Percentiles rank a stretch among this genome's conserved stretches.
phyloP scores from a whole-genome alignment of 2,113 vertebrate genomes.

The Saguinus imperator region DNA sequence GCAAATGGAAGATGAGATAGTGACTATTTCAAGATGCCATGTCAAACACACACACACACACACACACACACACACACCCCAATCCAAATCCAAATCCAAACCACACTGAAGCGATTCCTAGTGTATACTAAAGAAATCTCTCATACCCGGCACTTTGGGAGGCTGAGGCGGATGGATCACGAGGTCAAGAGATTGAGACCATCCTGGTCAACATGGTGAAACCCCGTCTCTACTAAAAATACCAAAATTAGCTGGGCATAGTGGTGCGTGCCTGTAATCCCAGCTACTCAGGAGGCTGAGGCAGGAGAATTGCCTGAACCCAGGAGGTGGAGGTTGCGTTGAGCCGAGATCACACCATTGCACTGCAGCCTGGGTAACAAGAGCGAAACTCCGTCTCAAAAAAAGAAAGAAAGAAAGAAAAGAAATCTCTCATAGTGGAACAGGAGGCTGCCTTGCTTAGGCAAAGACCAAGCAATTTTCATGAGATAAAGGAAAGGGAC shows the following conservation, averaged over 20 bases:
- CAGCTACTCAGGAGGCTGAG: too few species aligned
- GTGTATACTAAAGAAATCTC: background rate
- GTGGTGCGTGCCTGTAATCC: too few species aligned
- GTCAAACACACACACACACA: background rate
- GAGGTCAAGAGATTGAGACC: too few species aligned
- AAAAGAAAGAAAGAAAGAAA: background rate
- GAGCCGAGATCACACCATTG: too few species aligned
- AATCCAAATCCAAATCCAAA: background rate
- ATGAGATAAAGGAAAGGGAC: background rate
- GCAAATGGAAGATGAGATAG: slow-evolving; percentile 36
- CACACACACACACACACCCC: background rate
- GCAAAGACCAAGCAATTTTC: background rate
- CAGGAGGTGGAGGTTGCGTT: too few species aligned
- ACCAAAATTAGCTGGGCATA: too few species aligned
- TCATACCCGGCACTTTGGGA: background rate
- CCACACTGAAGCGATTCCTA: background rate
- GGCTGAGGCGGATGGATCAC: too few species aligned
- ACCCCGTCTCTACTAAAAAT: too few species aligned
- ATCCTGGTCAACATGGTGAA: too few species aligned
- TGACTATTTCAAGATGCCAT: background rate
- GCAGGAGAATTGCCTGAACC: too few species aligned
- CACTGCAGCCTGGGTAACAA: too few species aligned
- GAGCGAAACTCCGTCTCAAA: too few species aligned
- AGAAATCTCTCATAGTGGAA: background rate
- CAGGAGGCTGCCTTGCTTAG: background rate